phyloP scores from a whole-genome alignment of 2,888 invertebrate species.

The Gisinianus flammeolus region DNA sequence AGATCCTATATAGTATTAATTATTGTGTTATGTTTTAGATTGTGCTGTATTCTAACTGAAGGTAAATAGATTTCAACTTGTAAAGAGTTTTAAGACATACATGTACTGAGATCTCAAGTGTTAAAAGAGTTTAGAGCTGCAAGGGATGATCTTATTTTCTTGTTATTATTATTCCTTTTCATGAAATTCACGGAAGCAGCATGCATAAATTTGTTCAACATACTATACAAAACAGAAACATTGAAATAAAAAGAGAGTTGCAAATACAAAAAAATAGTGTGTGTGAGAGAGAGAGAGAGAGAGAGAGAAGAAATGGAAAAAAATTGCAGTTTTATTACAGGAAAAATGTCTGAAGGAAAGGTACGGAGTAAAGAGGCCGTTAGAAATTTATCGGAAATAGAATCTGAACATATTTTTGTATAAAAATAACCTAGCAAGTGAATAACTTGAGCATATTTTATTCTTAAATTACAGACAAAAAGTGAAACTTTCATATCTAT shows the following conservation, averaged over 20 bases:
- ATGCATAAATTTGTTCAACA: not conserved
- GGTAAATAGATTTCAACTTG: too few relatives aligned
- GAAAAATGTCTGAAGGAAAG: slow-evolving; percentile 1
- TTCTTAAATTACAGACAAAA: not conserved
- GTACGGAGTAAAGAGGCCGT: slow-evolving; percentile 1
- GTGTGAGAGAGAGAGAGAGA: not conserved
- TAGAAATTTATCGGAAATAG: slow-evolving; percentile 11
- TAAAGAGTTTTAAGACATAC: not conserved
- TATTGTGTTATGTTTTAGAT: too few relatives aligned
- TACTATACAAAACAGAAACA: not conserved
- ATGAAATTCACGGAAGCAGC: slow-evolving; percentile 13
- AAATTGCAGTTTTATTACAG: slow-evolving; percentile 10
- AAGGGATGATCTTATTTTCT: slow-evolving; percentile 9
- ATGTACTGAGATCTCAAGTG: not conserved
- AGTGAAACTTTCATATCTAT: not conserved
- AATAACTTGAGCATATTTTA: not conserved
- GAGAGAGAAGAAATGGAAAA: slow-evolving; percentile 1
- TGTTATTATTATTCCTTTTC: too few relatives aligned
- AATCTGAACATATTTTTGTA: not conserved
- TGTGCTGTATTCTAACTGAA: too few relatives aligned
- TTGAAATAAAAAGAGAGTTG: not conserved
- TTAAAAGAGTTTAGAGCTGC: not conserved
- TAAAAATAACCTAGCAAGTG: not conserved
- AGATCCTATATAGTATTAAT: too few relatives aligned
- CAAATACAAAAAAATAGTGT: not conserved